These are phyloP conservation scores for Pygocentrus nattereri DNA, from an alignment of 2,797 vertebrate genomes.

Conservation along the genomic window DNA sequence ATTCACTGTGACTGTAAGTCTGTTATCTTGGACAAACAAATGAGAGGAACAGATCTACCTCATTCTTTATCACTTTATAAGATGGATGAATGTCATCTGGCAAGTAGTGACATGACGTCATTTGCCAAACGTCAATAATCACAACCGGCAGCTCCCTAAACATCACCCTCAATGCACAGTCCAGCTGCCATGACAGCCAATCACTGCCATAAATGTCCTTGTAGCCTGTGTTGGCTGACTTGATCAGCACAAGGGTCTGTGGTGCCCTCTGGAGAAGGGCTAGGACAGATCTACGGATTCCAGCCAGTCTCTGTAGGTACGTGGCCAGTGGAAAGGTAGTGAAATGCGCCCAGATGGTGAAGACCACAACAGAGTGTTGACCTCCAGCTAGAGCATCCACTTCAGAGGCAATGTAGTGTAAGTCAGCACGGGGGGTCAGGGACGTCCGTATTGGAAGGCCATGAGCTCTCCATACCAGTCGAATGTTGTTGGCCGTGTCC, in stretches of 20 bases:
- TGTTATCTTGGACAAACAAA: conserved; percentile 63
- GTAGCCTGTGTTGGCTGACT: conserved; percentile 71
- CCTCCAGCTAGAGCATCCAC: conserved; percentile 61
- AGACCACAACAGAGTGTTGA: conserved; percentile 56
- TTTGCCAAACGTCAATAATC: conserved; percentile 70
- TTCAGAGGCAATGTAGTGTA: conserved; percentile 64
- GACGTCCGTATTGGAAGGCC: conserved; percentile 57
- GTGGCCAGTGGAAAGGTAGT: conserved; percentile 57
- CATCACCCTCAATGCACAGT: conserved; percentile 58
- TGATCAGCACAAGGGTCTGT: conserved; percentile 58
- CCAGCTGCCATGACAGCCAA: conserved; percentile 70
- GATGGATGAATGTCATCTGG: conserved; percentile 59
- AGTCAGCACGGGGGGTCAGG: conserved; percentile 48
- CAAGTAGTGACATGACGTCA: conserved; percentile 69
- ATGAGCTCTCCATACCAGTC: conserved; percentile 63
- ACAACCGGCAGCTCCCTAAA: conserved; percentile 62
- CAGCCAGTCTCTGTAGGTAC: conserved; percentile 51
- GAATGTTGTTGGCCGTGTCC: conserved; percentile 49
- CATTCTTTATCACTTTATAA: conserved; percentile 55
- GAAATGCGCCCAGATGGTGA: conserved; percentile 66
- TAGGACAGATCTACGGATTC: conserved; percentile 51
- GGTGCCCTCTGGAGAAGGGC: conserved; percentile 57
- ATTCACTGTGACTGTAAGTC: background rate
- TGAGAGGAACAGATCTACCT: conserved; percentile 66
- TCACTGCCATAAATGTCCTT: conserved; percentile 65